phyloP scores from a whole-genome alignment of 2,888 invertebrate genomes.

The Nesidiocoris tenuis region DNA sequence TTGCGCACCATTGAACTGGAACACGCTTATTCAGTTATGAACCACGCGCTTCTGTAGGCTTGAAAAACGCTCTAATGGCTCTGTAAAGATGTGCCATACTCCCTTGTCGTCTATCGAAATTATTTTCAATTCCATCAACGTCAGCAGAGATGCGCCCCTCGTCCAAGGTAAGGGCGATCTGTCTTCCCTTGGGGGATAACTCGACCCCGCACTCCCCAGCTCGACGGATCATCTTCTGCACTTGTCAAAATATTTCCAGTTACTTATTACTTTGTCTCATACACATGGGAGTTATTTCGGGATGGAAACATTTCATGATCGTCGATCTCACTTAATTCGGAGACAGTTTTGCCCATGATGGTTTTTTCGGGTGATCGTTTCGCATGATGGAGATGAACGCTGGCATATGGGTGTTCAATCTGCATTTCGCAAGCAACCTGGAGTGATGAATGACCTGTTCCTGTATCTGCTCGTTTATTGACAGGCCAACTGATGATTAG shows the following conservation, averaged over 20 bases:
- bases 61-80: conserved; percentile 37
- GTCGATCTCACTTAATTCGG: neutral
- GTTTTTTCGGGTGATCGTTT: neutral
- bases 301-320: neutral
- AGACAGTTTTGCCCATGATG: neutral
- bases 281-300: neutral
- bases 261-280: neutral
- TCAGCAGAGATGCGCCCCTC: neutral
- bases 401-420: too few species aligned
- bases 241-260: conserved; percentile 24
- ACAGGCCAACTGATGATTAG: too few species aligned
- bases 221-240: neutral
- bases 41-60: conserved; percentile 32
- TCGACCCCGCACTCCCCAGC: neutral
- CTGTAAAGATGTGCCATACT: conserved; percentile 16
- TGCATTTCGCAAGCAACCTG: too few species aligned
- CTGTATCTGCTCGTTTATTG: too few species aligned
- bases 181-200: conserved; percentile 17
- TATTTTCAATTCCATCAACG: conserved; percentile 41
- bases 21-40: conserved; percentile 41
- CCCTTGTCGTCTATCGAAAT: neutral
- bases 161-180: neutral
- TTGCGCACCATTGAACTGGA: conserved; percentile 35
- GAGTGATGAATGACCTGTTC: too few species aligned
- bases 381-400: too few species aligned